Conservation (phyloP, 2,888 invertebrate species). For the Acronicta leporina region DNA sequence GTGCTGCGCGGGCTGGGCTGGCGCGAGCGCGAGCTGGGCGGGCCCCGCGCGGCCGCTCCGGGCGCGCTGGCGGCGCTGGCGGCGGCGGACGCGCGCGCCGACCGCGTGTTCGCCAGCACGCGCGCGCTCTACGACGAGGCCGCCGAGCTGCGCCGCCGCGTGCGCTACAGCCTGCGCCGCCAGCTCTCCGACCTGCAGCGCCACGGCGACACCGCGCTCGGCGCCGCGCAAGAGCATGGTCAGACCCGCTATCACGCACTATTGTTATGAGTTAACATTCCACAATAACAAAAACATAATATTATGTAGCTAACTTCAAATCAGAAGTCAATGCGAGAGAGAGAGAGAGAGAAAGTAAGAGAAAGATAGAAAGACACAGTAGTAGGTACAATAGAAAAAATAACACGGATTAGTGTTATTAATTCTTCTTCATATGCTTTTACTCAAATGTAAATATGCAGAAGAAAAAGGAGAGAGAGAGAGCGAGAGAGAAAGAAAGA, state of each 20-base stretch:
- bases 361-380: too few species aligned
- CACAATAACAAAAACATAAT: too few species aligned
- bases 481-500: too few species aligned
- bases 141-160: conserved; percentile 81
- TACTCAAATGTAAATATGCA: too few species aligned
- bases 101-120: conserved; percentile 79
- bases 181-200: conserved; percentile 88
- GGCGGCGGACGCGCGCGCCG: conserved; percentile 72
- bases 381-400: too few species aligned
- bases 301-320: too few species aligned
- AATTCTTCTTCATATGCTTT: too few species aligned
- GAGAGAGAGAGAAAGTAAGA: too few species aligned
- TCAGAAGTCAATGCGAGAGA: too few species aligned
- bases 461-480: too few species aligned
- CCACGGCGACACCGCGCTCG: conserved; percentile 91
- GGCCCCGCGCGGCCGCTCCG: conserved; percentile 47
- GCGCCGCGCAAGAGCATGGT: conserved; percentile 92
- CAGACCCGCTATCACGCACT: conserved; percentile 24
- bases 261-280: too few species aligned
- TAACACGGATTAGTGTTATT: too few species aligned
- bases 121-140: conserved; percentile 84
- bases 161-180: conserved; percentile 85
- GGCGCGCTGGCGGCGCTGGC: conserved; percentile 55
- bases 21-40: conserved; percentile 78
- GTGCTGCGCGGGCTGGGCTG: conserved; percentile 81